phyloP scores from a whole-genome alignment of 2,888 invertebrate genomes.

The Xestia sexstrigata region DNA sequence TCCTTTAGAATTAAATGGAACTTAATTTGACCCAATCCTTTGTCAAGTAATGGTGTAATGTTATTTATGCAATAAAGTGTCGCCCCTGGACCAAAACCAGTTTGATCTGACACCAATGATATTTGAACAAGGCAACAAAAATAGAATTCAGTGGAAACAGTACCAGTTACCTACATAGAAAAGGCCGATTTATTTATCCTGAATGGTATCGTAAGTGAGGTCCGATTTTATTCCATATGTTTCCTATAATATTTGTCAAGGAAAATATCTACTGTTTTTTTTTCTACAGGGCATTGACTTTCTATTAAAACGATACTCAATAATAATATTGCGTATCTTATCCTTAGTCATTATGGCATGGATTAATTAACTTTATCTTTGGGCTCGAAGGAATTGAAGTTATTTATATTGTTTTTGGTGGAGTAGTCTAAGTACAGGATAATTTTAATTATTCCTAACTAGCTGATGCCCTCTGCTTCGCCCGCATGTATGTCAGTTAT shows the following conservation, averaged over 20 bases:
- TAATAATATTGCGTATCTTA: background rate
- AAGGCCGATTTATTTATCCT: background rate
- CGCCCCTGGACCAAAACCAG: background rate
- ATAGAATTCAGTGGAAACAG: background rate
- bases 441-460: too few relatives aligned
- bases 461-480: too few relatives aligned
- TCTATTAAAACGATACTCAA: background rate
- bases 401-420: background rate
- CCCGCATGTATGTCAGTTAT: too few relatives aligned
- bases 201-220: background rate
- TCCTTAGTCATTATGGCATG: background rate
- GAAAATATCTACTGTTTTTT: background rate
- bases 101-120: background rate
- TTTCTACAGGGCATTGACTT: background rate
- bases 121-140: background rate
- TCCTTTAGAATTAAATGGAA: background rate
- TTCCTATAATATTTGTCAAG: background rate
- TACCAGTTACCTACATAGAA: background rate
- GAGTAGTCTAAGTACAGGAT: background rate
- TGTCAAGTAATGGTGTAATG: background rate
- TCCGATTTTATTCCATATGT: background rate
- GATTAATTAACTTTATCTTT: background rate
- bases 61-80: background rate
- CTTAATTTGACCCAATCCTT: background rate
- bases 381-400: background rate